Evolutionary conservation across 92 coral and sea anemone genomes (phyloP).

Genomic region (Bergia sp.): DNA sequence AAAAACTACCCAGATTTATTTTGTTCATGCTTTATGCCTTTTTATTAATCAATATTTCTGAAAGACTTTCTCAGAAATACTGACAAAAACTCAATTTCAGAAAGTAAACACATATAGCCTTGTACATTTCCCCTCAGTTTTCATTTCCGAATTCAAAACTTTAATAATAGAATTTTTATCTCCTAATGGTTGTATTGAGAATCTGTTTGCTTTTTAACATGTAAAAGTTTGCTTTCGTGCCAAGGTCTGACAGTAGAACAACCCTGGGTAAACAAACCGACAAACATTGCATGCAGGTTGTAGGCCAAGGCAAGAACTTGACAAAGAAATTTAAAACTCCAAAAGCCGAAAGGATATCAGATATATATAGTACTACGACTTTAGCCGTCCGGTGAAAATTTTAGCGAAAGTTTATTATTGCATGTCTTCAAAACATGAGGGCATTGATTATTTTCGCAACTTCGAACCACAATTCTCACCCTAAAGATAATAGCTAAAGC

Average conservation of each 20-base stretch:
- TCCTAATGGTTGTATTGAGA: neutral
- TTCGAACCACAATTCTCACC: too few species aligned
- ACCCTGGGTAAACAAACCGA: neutral
- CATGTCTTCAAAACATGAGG: too few species aligned
- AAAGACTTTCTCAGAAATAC: too few species aligned
- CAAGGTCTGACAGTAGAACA: neutral
- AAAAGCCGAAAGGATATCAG: neutral
- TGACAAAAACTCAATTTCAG: neutral
- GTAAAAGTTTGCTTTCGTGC: neutral
- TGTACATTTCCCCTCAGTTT: neutral
- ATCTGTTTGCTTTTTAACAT: neutral
- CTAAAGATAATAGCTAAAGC: too few species aligned
- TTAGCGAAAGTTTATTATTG: too few species aligned
- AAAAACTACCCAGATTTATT: too few species aligned
- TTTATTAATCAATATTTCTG: too few species aligned
- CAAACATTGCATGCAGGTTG: neutral
- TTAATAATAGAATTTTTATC: neutral
- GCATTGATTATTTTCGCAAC: too few species aligned
- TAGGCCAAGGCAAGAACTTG: neutral
- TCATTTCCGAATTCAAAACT: slow-evolving; percentile 17
- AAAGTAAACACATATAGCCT: neutral
- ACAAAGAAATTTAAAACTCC: neutral
- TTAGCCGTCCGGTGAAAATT: neutral
- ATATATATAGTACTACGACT: neutral
- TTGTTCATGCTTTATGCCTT: too few species aligned